Evolutionary conservation across 2,888 invertebrate species (phyloP), one percentile per base, ranked within the genome.

Genomic region (Geophilus truncorum): DNA sequence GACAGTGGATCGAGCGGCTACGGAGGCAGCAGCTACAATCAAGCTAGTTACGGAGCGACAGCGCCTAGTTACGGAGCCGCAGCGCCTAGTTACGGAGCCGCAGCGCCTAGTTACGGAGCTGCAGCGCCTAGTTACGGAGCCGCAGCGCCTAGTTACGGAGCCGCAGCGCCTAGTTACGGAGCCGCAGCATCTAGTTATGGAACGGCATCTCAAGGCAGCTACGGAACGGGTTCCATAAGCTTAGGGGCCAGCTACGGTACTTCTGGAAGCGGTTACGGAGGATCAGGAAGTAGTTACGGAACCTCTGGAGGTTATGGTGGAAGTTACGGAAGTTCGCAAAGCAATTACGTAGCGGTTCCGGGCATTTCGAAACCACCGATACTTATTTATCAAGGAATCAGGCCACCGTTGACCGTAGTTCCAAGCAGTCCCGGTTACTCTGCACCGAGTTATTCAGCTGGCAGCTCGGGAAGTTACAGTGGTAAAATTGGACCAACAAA

Each of bases 351-450:
- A 1, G 84, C 85, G 34, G 85, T 86, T 10, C 85, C 84, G 70
- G 84, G 84, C 23, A 84, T 84, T 83, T 83, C 85, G 81, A 86
- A 86, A 81, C 85, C 86, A n/a, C 86, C 86, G 36, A 86, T 87
- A 77, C 86, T 87, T 77, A 86, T 86, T 82, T 87, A 87, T 83
- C 86, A 86, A 81, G 86, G 86, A 25, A 84, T 86, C 57, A 83
- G 85, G 75, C 86, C 86, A 28, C 87, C 87, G 30, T 85, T 87
- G 4, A 86, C 86, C 80, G 87, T 87, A 4, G 87, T 86, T 83
- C 76, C 79, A 36, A 75, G 80, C 32, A 80, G 57, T 51, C 62
- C 79, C 7, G 51, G 51, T n/a, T 57, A 45, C 12, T 45, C 45
- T 7, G 79, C 79, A 3, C 12, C 79, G 2, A 18, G 57, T 23